Conservation (phyloP, 2,888 invertebrate genomes). For the Monochamus alternatus region DNA sequence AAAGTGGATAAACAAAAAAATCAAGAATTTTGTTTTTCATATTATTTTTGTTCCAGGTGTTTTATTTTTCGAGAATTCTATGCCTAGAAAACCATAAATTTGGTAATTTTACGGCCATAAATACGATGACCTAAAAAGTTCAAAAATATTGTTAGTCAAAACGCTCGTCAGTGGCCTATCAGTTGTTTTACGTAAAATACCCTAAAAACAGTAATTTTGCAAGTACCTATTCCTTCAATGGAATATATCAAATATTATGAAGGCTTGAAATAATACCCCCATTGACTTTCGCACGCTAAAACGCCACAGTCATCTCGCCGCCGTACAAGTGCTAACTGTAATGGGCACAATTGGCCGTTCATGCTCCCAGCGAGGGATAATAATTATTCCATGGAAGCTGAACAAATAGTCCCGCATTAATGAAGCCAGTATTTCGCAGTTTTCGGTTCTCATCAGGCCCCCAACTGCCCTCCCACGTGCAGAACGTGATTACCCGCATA, state of each 20-base stretch:
- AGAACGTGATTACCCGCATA: constrained; percentile 48
- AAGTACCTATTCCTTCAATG: not conserved
- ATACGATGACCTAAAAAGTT: no score
- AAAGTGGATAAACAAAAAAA: no score
- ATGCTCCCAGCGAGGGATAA: constrained; percentile 33
- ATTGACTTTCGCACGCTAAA: constrained; percentile 15
- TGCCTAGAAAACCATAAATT: no score
- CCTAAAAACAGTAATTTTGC: no score
- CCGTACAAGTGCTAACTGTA: constrained; percentile 52
- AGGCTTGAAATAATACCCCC: not conserved
- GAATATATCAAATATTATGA: constrained; percentile 5
- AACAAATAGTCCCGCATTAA: constrained; percentile 53
- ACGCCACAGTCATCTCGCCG: constrained; percentile 35
- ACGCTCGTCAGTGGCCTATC: no score
- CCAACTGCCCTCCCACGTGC: constrained; percentile 59
- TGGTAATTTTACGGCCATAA: no score
- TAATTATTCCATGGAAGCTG: constrained; percentile 52
- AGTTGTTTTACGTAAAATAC: no score
- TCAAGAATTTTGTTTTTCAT: no score
- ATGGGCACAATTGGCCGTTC: constrained; percentile 31
- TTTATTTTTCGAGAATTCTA: no score
- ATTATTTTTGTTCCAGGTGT: no score
- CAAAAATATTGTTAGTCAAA: no score
- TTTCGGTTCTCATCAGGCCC: constrained; percentile 46
- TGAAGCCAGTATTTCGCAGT: constrained; percentile 52